Conservation (phyloP, 2,888 invertebrate genomes). For the Trypoxylon attenuatum region DNA sequence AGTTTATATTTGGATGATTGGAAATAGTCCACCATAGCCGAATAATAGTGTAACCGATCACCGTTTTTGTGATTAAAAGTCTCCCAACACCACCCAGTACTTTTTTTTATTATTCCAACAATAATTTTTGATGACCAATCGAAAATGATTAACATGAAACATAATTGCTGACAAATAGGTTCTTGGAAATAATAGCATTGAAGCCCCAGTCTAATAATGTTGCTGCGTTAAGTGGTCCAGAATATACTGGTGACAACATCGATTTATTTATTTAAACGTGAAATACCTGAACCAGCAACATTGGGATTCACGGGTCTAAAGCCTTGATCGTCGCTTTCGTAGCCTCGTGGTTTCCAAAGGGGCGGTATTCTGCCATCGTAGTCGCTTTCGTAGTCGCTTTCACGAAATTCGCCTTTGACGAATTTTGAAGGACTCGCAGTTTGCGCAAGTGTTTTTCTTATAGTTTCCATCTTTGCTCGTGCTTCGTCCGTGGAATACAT, state of each 20-base stretch:
- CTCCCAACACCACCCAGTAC: no score
- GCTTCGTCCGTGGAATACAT: conserved; percentile 75
- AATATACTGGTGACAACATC: no score
- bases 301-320: conserved; percentile 79
- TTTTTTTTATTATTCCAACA: no score
- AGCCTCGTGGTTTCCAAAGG: conserved; percentile 78
- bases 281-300: conserved; percentile 53
- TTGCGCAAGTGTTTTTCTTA: conserved; percentile 73
- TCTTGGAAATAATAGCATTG: no score
- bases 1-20: conserved; percentile 20
- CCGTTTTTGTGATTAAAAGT: no score
- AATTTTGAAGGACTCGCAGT: conserved; percentile 82
- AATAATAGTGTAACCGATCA: background rate
- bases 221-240: no score
- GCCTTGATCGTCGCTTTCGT: conserved; percentile 76
- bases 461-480: conserved; percentile 56
- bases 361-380: conserved; percentile 81
- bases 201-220: no score
- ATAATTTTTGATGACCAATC: no score
- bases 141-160: no score
- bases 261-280: background rate
- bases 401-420: conserved; percentile 80
- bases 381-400: conserved; percentile 85
- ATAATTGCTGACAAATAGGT: no score
- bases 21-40: conserved; percentile 5